phyloP scores from a whole-genome alignment of 2,888 invertebrate species.

The Pinctada fucata region DNA sequence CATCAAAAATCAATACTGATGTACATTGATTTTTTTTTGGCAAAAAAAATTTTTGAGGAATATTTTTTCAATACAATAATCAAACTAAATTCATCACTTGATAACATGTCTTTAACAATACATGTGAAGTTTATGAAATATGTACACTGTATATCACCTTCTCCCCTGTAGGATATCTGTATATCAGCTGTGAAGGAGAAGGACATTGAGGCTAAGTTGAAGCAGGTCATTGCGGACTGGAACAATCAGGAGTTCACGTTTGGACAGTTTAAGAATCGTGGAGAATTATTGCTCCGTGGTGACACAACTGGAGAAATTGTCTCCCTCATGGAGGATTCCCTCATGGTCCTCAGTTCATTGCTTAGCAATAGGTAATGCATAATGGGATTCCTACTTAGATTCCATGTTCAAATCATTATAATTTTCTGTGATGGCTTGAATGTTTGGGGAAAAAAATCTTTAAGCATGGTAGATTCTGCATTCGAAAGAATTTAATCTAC shows the following conservation, averaged over 20 bases:
- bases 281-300: slow-evolving; percentile 92
- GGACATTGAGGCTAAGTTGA: slow-evolving; percentile 96
- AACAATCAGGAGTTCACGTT: slow-evolving; percentile 90
- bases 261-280: slow-evolving; percentile 95
- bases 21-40: no score
- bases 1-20: no score
- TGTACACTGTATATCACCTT: no score
- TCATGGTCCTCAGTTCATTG: slow-evolving; percentile 96
- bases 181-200: slow-evolving; percentile 98
- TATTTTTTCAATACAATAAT: no score
- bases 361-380: slow-evolving; percentile 88
- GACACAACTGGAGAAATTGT: slow-evolving; percentile 97
- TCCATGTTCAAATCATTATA: no score
- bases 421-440: no score
- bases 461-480: not conserved
- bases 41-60: no score
- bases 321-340: slow-evolving; percentile 94
- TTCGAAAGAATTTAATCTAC: not conserved
- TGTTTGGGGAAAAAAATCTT: no score
- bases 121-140: no score
- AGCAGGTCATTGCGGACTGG: slow-evolving; percentile 97
- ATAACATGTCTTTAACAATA: no score
- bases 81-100: no score
- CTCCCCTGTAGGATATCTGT: slow-evolving; percentile 87
- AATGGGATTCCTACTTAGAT: no score